These are phyloP conservation scores for Petrocephalus microphthalmus DNA, from an alignment of 2,113 vertebrate species.

Conservation along the genomic window DNA sequence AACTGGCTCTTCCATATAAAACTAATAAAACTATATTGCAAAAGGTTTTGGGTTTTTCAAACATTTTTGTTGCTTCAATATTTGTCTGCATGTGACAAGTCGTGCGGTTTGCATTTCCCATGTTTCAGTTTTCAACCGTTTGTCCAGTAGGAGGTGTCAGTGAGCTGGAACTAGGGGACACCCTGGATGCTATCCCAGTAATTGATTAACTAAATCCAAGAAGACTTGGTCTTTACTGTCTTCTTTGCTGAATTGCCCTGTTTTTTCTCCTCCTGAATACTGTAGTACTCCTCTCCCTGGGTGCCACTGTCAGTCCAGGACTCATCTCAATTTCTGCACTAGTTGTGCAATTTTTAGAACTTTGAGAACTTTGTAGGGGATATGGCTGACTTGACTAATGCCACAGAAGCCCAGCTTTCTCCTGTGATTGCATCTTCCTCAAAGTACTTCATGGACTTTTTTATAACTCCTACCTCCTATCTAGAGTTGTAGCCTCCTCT, in stretches of 20 bases:
- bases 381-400: background rate
- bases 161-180: background rate
- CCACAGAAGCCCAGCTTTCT: background rate
- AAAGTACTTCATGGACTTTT: background rate
- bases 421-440: background rate
- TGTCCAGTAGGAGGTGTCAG: background rate
- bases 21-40: background rate
- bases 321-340: background rate
- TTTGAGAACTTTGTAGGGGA: background rate
- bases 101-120: background rate
- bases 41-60: background rate
- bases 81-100: background rate
- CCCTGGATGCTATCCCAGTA: background rate
- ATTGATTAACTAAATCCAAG: background rate
- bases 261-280: background rate
- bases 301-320: background rate
- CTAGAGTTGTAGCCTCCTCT: background rate
- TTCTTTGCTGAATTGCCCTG: background rate
- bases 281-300: background rate
- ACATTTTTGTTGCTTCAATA: background rate
- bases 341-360: background rate
- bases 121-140: background rate
- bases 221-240: background rate
- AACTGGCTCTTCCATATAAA: constrained; percentile 5
- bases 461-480: background rate